These are phyloP conservation scores for Syngnathus floridae DNA, from an alignment of 2,113 vertebrate species.

Conservation along the genomic window DNA sequence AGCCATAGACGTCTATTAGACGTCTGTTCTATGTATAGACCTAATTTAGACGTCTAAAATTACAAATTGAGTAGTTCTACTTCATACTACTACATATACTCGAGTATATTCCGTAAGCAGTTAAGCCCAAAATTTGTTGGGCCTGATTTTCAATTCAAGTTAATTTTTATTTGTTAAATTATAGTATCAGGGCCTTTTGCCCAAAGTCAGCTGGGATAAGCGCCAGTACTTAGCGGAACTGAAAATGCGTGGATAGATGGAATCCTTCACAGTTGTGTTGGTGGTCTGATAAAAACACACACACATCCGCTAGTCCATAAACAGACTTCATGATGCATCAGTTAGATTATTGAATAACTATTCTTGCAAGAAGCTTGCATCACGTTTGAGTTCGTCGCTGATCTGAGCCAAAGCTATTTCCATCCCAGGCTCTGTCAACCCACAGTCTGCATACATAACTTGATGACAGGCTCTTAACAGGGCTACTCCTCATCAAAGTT, in stretches of 20 bases:
- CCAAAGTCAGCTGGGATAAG: too few relatives aligned
- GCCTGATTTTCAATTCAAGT: too few relatives aligned
- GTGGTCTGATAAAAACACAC: neutral
- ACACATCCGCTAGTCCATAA: neutral
- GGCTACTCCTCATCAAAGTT: constrained; percentile 49
- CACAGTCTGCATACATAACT: constrained; percentile 24
- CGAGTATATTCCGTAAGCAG: too few relatives aligned
- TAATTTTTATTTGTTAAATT: too few relatives aligned
- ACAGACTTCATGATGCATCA: neutral
- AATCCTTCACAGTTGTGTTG: neutral
- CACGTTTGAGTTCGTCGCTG: constrained; percentile 9
- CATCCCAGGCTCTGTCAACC: constrained; percentile 26
- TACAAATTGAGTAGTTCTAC: too few relatives aligned
- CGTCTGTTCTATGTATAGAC: too few relatives aligned
- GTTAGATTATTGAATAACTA: neutral
- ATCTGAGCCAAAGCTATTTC: constrained; percentile 29
- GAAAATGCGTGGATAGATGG: neutral
- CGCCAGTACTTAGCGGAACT: too few relatives aligned
- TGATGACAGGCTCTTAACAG: constrained; percentile 32
- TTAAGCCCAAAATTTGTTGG: too few relatives aligned
- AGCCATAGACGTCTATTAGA: too few relatives aligned
- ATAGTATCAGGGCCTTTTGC: too few relatives aligned
- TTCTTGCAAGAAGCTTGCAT: constrained; percentile 18
- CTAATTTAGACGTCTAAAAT: too few relatives aligned
- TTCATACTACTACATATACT: too few relatives aligned